Evolutionary conservation across 2,797 vertebrate species (phyloP).

Genomic region (Holocentrus rufus): DNA sequence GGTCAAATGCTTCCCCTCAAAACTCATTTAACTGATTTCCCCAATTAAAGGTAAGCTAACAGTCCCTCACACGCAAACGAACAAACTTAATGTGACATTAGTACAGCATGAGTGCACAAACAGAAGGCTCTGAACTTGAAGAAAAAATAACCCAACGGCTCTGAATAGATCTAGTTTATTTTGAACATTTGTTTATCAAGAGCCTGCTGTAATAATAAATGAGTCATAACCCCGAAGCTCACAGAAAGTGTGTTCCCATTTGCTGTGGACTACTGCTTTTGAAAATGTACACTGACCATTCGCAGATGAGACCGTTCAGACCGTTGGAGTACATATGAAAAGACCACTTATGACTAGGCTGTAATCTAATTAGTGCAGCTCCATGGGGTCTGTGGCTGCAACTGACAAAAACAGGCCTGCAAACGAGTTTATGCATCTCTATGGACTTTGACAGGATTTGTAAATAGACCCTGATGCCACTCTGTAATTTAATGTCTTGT

Average conservation of each 20-base stretch:
- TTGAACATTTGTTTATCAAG: no score
- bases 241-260: not conserved
- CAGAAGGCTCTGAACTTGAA: not conserved
- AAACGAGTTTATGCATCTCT: not conserved
- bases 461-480: not conserved
- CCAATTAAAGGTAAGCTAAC: not conserved
- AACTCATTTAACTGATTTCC: conserved; percentile 25
- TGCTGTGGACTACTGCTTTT: not conserved
- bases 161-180: not conserved
- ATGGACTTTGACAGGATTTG: not conserved
- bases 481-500: no score
- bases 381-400: not conserved
- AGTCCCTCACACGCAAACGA: not conserved
- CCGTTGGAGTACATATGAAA: not conserved
- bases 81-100: not conserved
- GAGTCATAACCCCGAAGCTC: not conserved
- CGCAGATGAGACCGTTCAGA: not conserved
- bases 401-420: not conserved
- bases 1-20: not conserved
- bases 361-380: conserved; percentile 8
- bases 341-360: not conserved
- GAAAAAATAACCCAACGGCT: not conserved
- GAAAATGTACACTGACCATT: not conserved
- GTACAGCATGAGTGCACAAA: not conserved
- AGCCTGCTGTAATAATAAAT: no score